Evolutionary conservation across 2,888 invertebrate genomes (phyloP), one percentile per base, ranked within the genome.

Genomic region (Caenorhabditis macrosperma): DNA sequence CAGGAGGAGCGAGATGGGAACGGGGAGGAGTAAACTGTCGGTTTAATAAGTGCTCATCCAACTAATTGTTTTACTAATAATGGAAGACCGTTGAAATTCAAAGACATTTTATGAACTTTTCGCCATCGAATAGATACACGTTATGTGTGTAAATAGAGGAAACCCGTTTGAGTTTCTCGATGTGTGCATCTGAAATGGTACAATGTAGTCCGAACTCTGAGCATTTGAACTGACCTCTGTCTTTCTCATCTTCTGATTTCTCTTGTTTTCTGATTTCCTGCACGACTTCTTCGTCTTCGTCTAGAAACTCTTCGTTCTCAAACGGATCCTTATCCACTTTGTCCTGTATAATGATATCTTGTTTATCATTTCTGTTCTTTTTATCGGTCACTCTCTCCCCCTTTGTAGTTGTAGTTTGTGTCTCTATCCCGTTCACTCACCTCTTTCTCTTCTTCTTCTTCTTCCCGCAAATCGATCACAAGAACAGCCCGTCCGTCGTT

Each of bases 1-100:
- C 61, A 81, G 48, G 82, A 80, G 48, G 76, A 81, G 17, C 17
- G 44, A 22, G 71, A 72, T 41, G 60, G 71, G 4, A 52, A 71
- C 3, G 48, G 63, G 4, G 57, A 64, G 7, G 46, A 20, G 24
- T 61, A 54, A 48, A 63, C 57, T 41, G 46, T 26, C 28, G 22
- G 30, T 38, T 28, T 46, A 24, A 38, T n/a, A 30, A 50, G 15
- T 38, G 15, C 9, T 15, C 9, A 38, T 12, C 38, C 38, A 38
- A 38, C 12, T 38, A n/a, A n/a, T 38, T 5, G 38, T 17, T 17
- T 17, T 17, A 61, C 10, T 54, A 61, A 15, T 15, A 69, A 17
- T 59, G 17, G 33, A 59, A 41, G 30, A 41, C 41, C 3, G 41
- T 10, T 15, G 33, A 33, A 33, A 33, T 4, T 26, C 24, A 48